A percentile compares a stretch with the other conserved stretches of the same genome.
Evolutionary conservation across 2,888 invertebrate genomes (phyloP).

Genomic region (Polydrusus tereticollis): DNA sequence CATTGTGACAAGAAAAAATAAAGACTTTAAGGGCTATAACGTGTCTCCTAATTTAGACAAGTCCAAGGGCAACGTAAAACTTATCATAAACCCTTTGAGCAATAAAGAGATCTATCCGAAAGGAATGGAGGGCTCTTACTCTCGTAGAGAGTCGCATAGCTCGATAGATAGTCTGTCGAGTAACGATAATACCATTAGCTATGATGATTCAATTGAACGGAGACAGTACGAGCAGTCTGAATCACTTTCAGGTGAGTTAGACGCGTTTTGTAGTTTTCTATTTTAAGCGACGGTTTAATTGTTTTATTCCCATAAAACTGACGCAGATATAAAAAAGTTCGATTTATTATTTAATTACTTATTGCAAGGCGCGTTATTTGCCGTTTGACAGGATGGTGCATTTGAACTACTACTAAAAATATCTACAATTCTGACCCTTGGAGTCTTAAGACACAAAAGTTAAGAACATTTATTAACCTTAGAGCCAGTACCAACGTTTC

Average conservation of each 20-base stretch:
- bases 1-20: slow-evolving; percentile 64
- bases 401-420: neutral
- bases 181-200: slow-evolving; percentile 60
- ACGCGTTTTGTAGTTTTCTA: neutral
- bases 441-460: no score
- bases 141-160: slow-evolving; percentile 60
- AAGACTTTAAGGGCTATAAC: slow-evolving; percentile 62
- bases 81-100: slow-evolving; percentile 66
- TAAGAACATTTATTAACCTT: no score
- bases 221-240: slow-evolving; percentile 42
- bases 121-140: slow-evolving; percentile 62
- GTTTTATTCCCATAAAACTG: neutral
- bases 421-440: no score
- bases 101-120: slow-evolving; percentile 66
- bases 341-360: no score
- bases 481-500: no score
- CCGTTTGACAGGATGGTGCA: neutral
- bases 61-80: slow-evolving; percentile 63
- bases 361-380: neutral
- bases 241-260: slow-evolving; percentile 30
- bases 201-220: slow-evolving; percentile 57
- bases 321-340: no score
- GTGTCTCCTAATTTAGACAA: slow-evolving; percentile 57
- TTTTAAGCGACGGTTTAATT: neutral
- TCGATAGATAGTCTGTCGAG: slow-evolving; percentile 63